phyloP scores from a whole-genome alignment of 2,888 invertebrate genomes.

The Sisyra nigra region DNA sequence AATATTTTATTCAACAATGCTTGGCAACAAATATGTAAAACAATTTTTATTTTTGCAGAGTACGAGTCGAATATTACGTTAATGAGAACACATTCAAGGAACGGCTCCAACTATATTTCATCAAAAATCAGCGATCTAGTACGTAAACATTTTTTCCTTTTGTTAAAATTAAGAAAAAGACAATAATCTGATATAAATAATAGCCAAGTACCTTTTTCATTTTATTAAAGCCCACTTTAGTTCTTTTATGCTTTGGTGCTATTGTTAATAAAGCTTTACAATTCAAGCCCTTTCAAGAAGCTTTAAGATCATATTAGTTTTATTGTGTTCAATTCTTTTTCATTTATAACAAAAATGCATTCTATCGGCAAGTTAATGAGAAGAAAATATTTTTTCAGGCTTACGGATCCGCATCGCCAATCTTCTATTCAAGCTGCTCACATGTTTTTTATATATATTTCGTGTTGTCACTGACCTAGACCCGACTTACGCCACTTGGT shows the following conservation, averaged over 20 bases:
- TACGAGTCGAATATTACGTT: constrained; percentile 97
- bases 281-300: too few species aligned
- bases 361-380: constrained; percentile 1
- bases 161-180: neutral
- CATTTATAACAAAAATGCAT: too few species aligned
- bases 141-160: constrained; percentile 35
- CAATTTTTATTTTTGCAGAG: constrained; percentile 57
- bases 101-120: constrained; percentile 95
- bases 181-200: too few species aligned
- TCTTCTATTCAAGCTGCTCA: constrained; percentile 90
- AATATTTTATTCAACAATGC: too few species aligned
- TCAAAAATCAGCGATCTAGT: constrained; percentile 99
- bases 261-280: too few species aligned
- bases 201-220: too few species aligned
- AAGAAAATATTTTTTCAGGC: constrained; percentile 46
- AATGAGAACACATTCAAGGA: constrained; percentile 99
- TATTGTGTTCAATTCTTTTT: too few species aligned
- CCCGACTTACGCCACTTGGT: constrained; percentile 80
- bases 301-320: too few species aligned
- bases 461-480: constrained; percentile 81
- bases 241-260: too few species aligned
- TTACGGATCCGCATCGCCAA: constrained; percentile 95
- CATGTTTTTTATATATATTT: constrained; percentile 91
- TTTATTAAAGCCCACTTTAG: too few species aligned
- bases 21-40: constrained; percentile 1